Evolutionary conservation across 2,888 invertebrate genomes (phyloP).

Genomic region (Congeria kusceri): DNA sequence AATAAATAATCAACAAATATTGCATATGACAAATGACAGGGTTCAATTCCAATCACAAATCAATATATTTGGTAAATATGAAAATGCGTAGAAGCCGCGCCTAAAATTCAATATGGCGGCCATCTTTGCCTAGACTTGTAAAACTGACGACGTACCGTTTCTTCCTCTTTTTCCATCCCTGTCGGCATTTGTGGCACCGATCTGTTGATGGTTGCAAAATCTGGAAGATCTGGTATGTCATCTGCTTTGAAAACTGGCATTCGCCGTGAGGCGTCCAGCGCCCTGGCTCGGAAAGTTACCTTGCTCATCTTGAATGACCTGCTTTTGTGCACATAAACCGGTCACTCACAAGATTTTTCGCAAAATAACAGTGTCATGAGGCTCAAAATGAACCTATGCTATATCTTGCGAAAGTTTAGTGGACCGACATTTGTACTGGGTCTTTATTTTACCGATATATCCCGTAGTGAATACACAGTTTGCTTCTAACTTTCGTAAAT

Average conservation of each 20-base stretch:
- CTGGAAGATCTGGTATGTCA: slow-evolving; percentile 99
- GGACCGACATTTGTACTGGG: slow-evolving; percentile 55
- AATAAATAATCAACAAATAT: too few relatives aligned
- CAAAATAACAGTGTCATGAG: slow-evolving; percentile 57
- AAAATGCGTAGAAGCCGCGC: slow-evolving; percentile 10
- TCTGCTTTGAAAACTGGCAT: slow-evolving; percentile 99
- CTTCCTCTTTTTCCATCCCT: slow-evolving; percentile 99
- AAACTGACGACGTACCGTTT: slow-evolving; percentile 93
- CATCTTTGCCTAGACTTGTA: slow-evolving; percentile 34
- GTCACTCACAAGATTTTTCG: slow-evolving; percentile 65
- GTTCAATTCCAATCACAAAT: too few relatives aligned
- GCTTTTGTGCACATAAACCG: slow-evolving; percentile 76
- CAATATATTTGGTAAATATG: background rate
- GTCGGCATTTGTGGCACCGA: slow-evolving; percentile 99
- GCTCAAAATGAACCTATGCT: slow-evolving; percentile 43
- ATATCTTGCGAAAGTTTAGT: slow-evolving; percentile 33
- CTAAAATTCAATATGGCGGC: slow-evolving; percentile 80
- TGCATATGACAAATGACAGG: too few relatives aligned
- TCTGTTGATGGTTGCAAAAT: slow-evolving; percentile 99
- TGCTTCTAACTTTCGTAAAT: slow-evolving; percentile 33
- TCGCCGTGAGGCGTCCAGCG: slow-evolving; percentile 99
- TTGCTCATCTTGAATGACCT: slow-evolving; percentile 88
- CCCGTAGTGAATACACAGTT: slow-evolving; percentile 42
- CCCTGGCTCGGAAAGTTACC: slow-evolving; percentile 99
- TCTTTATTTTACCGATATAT: slow-evolving; percentile 17